Base-by-base conservation (phyloP, 1,140 invertebrate species). In the Geopemphigus sp. region DNA sequence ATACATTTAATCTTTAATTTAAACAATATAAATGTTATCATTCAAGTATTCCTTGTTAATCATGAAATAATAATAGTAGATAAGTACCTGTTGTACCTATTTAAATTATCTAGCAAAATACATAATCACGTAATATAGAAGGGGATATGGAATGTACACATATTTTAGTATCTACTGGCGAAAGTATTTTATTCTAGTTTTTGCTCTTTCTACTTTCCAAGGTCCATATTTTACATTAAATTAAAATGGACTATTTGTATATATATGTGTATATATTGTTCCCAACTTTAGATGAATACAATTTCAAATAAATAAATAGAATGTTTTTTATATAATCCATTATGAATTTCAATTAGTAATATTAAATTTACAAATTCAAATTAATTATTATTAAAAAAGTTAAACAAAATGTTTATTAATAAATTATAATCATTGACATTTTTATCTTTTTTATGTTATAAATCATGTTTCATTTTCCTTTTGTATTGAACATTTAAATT, bases 171-270 rank as follows among this genome's bases (percentile, higher is more conserved):
- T 47, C 10, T 59, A 50, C 22, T 47, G 56, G 73, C 61, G 73
- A 78, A 78, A 78, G 73, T 78, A 12, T 26, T 61, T 78, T 78
- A 78, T 45, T 78, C 73, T 61, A 78, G 56, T 78, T 78, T 78
- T 61, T 78, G 73, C 22, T 78, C 73, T 78, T 78, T 32, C 22
- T 24, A 47, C 39, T 78, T 47, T 63, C 56, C 73, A 78, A 78
- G 73, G 73, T 78, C 57, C 61, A 26, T 61, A 22, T 56, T 24
- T 22, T 22, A 6, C 3, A 59, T 74, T 74, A 17, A 39, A 45
- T 32, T 73, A 15, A 56, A 53, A 73, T 24, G 68, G 24, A 53
- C 6, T 24, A 53, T 26, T 24, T 5, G 14, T 29, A 22, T 66
- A n/a, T 66, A 22, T 45, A 4, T 47, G 10, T 47, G 22, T 17